Evolutionary conservation across 2,797 vertebrate genomes (phyloP).

Genomic region (Mastacembelus armatus): DNA sequence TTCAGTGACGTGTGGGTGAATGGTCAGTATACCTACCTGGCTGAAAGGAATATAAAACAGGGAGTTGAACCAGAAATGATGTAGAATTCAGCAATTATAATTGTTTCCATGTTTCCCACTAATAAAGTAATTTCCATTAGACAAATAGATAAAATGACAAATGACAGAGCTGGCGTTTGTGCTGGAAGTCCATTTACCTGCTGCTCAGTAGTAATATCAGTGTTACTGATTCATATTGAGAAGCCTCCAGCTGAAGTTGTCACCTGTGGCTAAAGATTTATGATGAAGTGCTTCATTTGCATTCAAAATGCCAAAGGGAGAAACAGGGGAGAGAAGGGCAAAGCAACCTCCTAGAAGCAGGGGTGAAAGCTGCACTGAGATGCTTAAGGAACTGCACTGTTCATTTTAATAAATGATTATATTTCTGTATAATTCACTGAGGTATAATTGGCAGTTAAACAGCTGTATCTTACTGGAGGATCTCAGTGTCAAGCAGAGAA

Average conservation of each 20-base stretch:
- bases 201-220: conserved; percentile 26
- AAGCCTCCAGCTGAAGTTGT: conserved; percentile 45
- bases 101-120: neutral
- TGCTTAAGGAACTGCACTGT: conserved; percentile 54
- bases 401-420: conserved; percentile 45
- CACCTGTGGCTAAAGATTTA: conserved; percentile 34
- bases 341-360: conserved; percentile 40
- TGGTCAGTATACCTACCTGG: neutral
- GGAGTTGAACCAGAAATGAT: conserved; percentile 10
- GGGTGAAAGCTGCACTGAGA: conserved; percentile 17
- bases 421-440: conserved; percentile 14
- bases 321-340: conserved; percentile 42
- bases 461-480: conserved; percentile 10
- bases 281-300: conserved; percentile 71
- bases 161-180: conserved; percentile 2
- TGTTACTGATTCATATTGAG: conserved; percentile 15
- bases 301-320: conserved; percentile 67
- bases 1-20: neutral
- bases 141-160: conserved; percentile 10
- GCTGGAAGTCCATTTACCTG: conserved; percentile 19
- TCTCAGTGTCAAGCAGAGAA: conserved; percentile 10
- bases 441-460: conserved; percentile 9
- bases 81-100: neutral
- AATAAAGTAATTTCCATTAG: conserved; percentile 9
- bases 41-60: neutral